Evolutionary conservation across 1,140 invertebrate species (phyloP), one percentile per base, ranked within the genome.

Genomic region (Anoplolepis gracilipes): DNA sequence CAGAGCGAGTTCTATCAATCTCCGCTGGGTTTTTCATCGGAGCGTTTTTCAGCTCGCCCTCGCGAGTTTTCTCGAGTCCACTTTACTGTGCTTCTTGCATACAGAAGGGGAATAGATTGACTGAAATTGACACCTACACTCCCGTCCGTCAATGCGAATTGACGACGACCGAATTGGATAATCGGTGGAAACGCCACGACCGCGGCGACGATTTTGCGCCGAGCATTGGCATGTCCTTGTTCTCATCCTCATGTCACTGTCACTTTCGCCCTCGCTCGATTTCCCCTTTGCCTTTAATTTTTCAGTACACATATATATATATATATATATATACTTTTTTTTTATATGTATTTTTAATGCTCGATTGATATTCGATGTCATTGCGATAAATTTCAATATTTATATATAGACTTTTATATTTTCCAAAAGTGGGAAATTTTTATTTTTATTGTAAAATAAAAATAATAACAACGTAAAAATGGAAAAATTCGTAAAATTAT

Each of bases 121-220:
- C 89, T 91, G 78, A 85, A 92, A 93, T 92, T 92, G 91, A 90
- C 89, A 91, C 86, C 91, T 88, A 92, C 92, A 89, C 90, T 69
- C 53, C 28, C 84, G 81, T 88, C 75, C 90, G 87, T 90, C 91
- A 92, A 91, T 87, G 90, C 88, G 88, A 91, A 92, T 93, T 93
- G 91, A 92, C 90, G 88, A 91, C 85, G 85, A 90, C 81, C 87
- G 91, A 93, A 93, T 93, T 93, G 92, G 89, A 93, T 93, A 93
- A 93, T 93, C 90, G 90, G 73, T 88, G 88, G 87, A 85, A 90
- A 85, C 85, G 87, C 88, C 82, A 36, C 72, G 67, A 59, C 61
- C 70, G 36, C 42, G 16, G 39, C 7, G 46, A 36, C 39, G 77
- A 70, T 81, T 49, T 57, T 69, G 42, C 42, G 5, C 64, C 49